Percentiles rank a stretch among this genome's conserved stretches.
phyloP scores from a whole-genome alignment of 1,140 invertebrate genomes.

The Phortica variegata region DNA sequence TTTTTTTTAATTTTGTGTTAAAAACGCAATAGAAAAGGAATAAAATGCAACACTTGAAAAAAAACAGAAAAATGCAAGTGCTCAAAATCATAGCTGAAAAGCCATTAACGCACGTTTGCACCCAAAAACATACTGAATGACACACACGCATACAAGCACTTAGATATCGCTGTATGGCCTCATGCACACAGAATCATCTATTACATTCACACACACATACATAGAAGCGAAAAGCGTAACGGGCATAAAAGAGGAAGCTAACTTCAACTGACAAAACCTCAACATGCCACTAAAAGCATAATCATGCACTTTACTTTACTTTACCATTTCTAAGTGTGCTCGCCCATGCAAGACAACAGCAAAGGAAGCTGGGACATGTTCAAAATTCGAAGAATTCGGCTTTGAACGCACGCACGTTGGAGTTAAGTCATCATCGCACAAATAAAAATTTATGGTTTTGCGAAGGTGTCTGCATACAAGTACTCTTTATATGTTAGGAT shows the following conservation, averaged over 20 bases:
- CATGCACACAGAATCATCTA: constrained; percentile 19
- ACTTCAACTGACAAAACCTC: constrained; percentile 44
- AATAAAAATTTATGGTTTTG: constrained; percentile 51
- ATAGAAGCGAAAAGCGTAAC: constrained; percentile 18
- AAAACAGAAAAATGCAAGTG: constrained; percentile 13
- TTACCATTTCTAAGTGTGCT: too few relatives aligned
- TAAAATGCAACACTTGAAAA: constrained; percentile 13
- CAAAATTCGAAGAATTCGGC: too few relatives aligned
- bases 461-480: too few relatives aligned
- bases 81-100: constrained; percentile 16
- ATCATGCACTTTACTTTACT: constrained; percentile 54
- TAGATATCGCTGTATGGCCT: not conserved
- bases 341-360: constrained; percentile 37
- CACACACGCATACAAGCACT: not conserved
- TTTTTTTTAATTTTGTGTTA: too few relatives aligned
- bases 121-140: not conserved
- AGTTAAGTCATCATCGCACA: constrained; percentile 53
- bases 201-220: constrained; percentile 19
- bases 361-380: constrained; percentile 26
- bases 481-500: too few relatives aligned
- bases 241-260: constrained; percentile 20
- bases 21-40: constrained; percentile 5
- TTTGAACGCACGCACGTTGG: constrained; percentile 43
- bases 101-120: constrained; percentile 34
- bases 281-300: constrained; percentile 54